These are phyloP conservation scores for Epistrophella euchroma DNA, from an alignment of 2,888 invertebrate species.

Conservation along the genomic window DNA sequence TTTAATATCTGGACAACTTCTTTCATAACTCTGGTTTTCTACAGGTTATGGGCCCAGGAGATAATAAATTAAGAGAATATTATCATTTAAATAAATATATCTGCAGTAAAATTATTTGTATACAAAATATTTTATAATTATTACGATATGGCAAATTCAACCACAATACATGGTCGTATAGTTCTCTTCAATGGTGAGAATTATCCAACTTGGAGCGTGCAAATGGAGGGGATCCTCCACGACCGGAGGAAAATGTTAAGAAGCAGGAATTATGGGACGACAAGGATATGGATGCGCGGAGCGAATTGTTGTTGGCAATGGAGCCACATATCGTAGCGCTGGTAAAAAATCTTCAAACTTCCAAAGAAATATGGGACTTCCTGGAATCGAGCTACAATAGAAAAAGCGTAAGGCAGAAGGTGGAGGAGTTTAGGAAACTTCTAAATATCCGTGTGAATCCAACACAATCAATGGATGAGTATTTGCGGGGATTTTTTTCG, in stretches of 20 bases:
- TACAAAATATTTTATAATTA: background rate
- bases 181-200: slow-evolving; percentile 42
- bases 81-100: background rate
- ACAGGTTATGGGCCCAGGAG: slow-evolving; percentile 1
- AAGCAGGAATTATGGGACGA: slow-evolving; percentile 46
- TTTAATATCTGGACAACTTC: background rate
- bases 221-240: slow-evolving; percentile 9
- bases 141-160: slow-evolving; percentile 21
- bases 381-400: slow-evolving; percentile 28
- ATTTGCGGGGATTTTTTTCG: background rate
- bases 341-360: slow-evolving; percentile 25
- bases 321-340: slow-evolving; percentile 38
- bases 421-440: too few species aligned
- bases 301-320: slow-evolving; percentile 17
- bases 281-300: slow-evolving; percentile 43
- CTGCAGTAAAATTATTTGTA: background rate
- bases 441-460: too few species aligned
- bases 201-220: slow-evolving; percentile 33
- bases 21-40: background rate
- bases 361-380: slow-evolving; percentile 45
- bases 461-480: too few species aligned
- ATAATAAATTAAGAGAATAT: background rate
- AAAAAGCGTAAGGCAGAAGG: slow-evolving; percentile 10
- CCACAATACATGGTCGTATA: slow-evolving; percentile 9
- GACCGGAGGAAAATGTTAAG: slow-evolving; percentile 22